Evolutionary conservation across 2,113 vertebrate species (phyloP).

Genomic region (Antidorcas marsupialis): DNA sequence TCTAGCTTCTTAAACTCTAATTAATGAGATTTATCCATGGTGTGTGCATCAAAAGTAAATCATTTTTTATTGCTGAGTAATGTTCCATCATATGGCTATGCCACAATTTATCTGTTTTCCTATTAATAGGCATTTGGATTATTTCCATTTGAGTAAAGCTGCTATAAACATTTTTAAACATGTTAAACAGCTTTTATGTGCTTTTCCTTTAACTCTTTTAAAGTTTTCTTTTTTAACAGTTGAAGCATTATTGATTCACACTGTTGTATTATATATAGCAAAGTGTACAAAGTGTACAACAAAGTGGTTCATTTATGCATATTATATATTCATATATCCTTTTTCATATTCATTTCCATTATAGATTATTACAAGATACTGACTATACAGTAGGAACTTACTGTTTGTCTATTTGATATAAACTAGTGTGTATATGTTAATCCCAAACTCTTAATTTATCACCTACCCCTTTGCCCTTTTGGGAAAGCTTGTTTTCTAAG

Average conservation of each 20-base stretch:
- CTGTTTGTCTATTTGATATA: neutral
- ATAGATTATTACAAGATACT: neutral
- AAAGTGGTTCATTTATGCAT: neutral
- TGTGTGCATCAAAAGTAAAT: neutral
- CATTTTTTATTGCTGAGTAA: neutral
- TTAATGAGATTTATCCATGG: neutral
- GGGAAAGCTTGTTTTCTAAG: neutral
- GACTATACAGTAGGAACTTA: neutral
- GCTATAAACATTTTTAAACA: neutral
- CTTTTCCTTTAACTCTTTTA: neutral
- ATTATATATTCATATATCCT: neutral
- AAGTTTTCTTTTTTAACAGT: neutral
- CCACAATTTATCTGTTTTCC: neutral
- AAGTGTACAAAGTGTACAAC: neutral
- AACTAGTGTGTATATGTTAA: neutral
- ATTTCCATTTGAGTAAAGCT: conserved; percentile 14
- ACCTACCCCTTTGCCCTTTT: neutral
- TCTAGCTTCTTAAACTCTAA: neutral
- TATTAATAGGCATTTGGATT: neutral
- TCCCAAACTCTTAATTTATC: neutral
- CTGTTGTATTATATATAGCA: neutral
- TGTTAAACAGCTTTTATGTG: neutral
- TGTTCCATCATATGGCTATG: neutral
- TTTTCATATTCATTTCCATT: neutral
- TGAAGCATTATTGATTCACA: neutral